Evolutionary conservation across 2,797 vertebrate genomes (phyloP).

Genomic region (Onychomys arenicola): DNA sequence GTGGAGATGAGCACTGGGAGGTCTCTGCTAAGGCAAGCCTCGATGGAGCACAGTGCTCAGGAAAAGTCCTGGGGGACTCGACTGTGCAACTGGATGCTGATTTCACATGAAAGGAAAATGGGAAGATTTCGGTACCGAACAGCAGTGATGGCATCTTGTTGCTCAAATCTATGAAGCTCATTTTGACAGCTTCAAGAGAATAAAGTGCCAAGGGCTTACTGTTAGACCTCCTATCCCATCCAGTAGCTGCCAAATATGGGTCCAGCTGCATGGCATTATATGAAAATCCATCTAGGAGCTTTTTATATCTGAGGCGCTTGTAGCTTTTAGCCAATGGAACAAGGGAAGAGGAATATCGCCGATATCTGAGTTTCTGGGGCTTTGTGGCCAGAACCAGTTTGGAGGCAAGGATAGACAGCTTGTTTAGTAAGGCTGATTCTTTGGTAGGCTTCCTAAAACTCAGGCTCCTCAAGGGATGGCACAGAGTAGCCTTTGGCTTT

Average conservation of each 20-base stretch:
- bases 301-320: conserved; percentile 80
- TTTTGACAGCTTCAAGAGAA: conserved; percentile 82
- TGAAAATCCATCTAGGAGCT: conserved; percentile 86
- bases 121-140: conserved; percentile 76
- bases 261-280: conserved; percentile 81
- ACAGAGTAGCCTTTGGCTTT: conserved; percentile 76
- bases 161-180: conserved; percentile 77
- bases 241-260: conserved; percentile 80
- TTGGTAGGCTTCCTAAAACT: conserved; percentile 84
- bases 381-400: conserved; percentile 80
- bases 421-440: conserved; percentile 85
- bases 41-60: conserved; percentile 77
- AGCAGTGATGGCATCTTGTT: conserved; percentile 73
- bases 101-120: conserved; percentile 84
- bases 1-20: not conserved
- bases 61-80: conserved; percentile 73
- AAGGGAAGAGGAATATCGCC: conserved; percentile 78
- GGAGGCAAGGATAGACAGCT: conserved; percentile 86
- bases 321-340: conserved; percentile 81
- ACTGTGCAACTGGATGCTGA: conserved; percentile 67
- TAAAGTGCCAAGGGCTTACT: conserved; percentile 85
- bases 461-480: conserved; percentile 76
- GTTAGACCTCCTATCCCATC: conserved; percentile 82
- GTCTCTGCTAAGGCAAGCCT: conserved; percentile 65
- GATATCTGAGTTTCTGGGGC: conserved; percentile 23